A percentile compares a stretch with the other conserved stretches of the same genome.
These are phyloP conservation scores for Caloenas nicobarica DNA, from an alignment of 2,113 vertebrate genomes.

Conservation along the genomic window DNA sequence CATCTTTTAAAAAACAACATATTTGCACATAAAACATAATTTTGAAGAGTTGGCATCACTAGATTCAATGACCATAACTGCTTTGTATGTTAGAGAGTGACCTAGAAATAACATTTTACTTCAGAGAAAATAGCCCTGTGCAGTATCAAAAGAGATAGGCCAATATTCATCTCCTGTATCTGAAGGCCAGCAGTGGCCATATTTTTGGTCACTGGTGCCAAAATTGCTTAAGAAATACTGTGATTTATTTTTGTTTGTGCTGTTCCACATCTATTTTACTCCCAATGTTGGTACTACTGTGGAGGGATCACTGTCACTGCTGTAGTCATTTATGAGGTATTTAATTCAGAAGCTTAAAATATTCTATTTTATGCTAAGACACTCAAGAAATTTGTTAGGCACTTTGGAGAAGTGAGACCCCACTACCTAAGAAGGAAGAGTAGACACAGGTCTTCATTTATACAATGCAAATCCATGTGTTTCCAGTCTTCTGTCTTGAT, in stretches of 20 bases:
- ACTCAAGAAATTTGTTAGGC: neutral
- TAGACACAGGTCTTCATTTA: neutral
- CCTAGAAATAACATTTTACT: neutral
- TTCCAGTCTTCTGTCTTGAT: neutral
- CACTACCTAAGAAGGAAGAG: neutral
- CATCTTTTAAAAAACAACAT: rapidly evolving
- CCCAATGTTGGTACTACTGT: neutral
- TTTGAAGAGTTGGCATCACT: rapidly evolving
- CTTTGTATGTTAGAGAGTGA: neutral
- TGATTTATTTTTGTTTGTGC: neutral
- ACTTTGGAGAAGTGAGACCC: neutral
- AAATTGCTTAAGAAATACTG: neutral
- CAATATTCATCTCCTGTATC: neutral
- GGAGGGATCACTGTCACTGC: neutral
- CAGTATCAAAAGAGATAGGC: neutral
- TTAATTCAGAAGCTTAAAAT: neutral
- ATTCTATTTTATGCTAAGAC: neutral
- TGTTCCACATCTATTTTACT: neutral
- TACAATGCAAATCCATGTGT: neutral
- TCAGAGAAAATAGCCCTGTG: neutral
- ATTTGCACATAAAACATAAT: neutral
- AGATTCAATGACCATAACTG: neutral
- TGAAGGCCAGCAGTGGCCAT: neutral
- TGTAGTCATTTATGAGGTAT: neutral
- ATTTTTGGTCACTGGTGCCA: neutral